Percentiles rank a stretch among this genome's conserved stretches.
Conservation (phyloP, 2,113 vertebrate species). For the Odontesthes bonariensis region DNA sequence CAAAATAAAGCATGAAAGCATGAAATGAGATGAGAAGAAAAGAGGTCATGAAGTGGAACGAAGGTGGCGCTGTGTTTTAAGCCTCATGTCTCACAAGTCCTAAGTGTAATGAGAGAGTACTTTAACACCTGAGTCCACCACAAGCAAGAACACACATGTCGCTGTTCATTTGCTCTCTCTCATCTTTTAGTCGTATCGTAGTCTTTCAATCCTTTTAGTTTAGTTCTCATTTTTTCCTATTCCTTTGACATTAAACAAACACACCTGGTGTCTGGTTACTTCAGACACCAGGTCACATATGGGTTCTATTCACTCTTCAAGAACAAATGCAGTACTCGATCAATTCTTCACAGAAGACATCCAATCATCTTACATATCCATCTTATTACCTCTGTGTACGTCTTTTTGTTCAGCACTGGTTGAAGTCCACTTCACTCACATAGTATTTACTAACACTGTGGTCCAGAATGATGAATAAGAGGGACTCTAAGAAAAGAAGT, state of each 20-base stretch:
- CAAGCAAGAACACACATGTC: conserved; percentile 22
- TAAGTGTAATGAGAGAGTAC: conserved; percentile 84
- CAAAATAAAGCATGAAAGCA: too few species aligned
- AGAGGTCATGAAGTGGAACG: conserved; percentile 43
- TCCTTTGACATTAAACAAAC: conserved; percentile 65
- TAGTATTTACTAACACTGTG: conserved; percentile 12
- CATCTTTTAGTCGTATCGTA: conserved; percentile 76
- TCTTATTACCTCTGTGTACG: conserved; percentile 17
- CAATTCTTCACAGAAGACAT: conserved; percentile 38
- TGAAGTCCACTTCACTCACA: conserved; percentile 12
- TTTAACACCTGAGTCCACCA: conserved; percentile 90
- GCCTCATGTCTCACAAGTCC: conserved; percentile 79
- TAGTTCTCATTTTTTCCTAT: conserved; percentile 36
- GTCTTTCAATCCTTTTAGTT: conserved; percentile 75
- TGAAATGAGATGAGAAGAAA: conserved; percentile 29
- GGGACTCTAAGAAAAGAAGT: not conserved
- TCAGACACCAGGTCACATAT: conserved; percentile 32
- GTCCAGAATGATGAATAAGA: not conserved
- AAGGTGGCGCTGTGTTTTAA: conserved; percentile 36
- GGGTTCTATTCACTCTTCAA: conserved; percentile 31
- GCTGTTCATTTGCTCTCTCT: conserved; percentile 67
- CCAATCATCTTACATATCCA: conserved; percentile 28
- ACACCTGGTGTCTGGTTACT: conserved; percentile 59
- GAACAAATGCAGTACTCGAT: conserved; percentile 28
- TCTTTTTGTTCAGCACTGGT: conserved; percentile 22